Conservation (phyloP, 2,797 vertebrate species). For the Sebastes taczanowskii region DNA sequence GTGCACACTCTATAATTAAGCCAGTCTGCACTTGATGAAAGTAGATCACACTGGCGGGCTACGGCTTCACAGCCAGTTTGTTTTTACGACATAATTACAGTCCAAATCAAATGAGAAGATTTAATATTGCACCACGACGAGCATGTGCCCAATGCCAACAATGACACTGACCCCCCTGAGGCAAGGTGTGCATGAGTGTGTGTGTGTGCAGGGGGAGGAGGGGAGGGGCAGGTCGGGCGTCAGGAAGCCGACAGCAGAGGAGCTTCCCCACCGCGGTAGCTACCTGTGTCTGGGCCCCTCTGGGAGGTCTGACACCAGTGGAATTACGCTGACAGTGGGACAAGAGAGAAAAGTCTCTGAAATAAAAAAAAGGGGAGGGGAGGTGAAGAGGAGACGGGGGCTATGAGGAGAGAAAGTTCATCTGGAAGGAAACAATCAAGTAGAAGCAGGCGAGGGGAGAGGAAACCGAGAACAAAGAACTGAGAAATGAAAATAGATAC, state of each 20-base stretch:
- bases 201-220: neutral
- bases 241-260: constrained; percentile 62
- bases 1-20: constrained; percentile 83
- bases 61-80: constrained; percentile 84
- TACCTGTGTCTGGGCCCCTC: constrained; percentile 73
- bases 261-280: constrained; percentile 57
- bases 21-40: constrained; percentile 86
- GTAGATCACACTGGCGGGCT: constrained; percentile 83
- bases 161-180: constrained; percentile 80
- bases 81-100: constrained; percentile 86
- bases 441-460: neutral
- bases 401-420: constrained; percentile 22
- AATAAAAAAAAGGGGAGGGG: neutral
- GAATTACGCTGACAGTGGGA: constrained; percentile 63
- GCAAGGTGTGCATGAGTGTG: constrained; percentile 44
- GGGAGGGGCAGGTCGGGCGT: constrained; percentile 44
- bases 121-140: constrained; percentile 81
- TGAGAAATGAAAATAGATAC: constrained; percentile 13
- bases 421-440: constrained; percentile 4
- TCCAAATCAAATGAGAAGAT: constrained; percentile 86
- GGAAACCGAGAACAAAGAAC: constrained; percentile 3
- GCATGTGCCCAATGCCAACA: constrained; percentile 81
- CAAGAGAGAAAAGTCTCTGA: constrained; percentile 18
- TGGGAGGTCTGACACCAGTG: constrained; percentile 79
- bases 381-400: neutral